Evolutionary conservation across 2,113 vertebrate genomes (phyloP).

Genomic region (Clarias gariepinus): DNA sequence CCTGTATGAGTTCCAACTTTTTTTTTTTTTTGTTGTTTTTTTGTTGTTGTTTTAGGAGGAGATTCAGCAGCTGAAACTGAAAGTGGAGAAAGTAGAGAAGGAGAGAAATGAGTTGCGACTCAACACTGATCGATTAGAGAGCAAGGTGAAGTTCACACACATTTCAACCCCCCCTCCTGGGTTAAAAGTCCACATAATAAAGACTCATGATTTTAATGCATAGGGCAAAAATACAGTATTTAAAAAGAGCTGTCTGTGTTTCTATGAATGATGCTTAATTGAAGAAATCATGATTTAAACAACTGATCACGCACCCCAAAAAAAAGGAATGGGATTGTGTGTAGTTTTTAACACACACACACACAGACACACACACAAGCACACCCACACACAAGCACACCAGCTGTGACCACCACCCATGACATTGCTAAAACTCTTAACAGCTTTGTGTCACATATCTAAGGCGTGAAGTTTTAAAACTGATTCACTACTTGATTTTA

Average conservation of each 20-base stretch:
- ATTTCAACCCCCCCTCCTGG: too few species aligned
- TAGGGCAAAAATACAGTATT: not conserved
- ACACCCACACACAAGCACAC: constrained; percentile 30
- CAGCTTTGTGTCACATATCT: constrained; percentile 42
- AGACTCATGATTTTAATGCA: not conserved
- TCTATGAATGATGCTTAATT: not conserved
- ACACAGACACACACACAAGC: not conserved
- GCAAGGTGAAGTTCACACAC: constrained; percentile 74
- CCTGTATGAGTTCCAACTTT: not conserved
- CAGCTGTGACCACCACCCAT: not conserved
- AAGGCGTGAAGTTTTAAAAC: constrained; percentile 1
- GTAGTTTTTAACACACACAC: not conserved
- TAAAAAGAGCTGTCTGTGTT: not conserved
- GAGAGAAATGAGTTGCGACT: constrained; percentile 92
- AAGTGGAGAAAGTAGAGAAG: constrained; percentile 92
- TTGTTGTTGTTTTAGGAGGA: constrained; percentile 78
- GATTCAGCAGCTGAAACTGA: constrained; percentile 89
- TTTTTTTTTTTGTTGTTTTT: not conserved
- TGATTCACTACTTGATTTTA: not conserved
- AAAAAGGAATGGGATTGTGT: not conserved
- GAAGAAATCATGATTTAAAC: not conserved
- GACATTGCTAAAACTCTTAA: not conserved
- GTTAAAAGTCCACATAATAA: too few species aligned
- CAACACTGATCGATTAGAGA: constrained; percentile 90
- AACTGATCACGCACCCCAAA: not conserved